Conservation (phyloP, 2,797 vertebrate genomes). For the Caiman crocodilus region DNA sequence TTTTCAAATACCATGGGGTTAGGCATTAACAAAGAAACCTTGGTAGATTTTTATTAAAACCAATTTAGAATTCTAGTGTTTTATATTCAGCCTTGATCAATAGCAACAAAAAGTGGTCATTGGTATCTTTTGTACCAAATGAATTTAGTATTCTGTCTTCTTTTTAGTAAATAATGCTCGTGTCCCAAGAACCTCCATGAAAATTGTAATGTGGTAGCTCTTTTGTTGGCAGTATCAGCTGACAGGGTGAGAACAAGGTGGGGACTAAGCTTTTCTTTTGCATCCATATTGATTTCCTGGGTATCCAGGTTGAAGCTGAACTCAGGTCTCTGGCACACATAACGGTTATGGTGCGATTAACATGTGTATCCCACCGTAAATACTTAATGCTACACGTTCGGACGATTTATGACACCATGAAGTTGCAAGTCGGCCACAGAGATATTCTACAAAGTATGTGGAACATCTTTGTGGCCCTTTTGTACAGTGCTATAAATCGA, state of each 20-base stretch:
- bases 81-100: slow-evolving; percentile 22
- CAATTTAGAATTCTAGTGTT: slow-evolving; percentile 22
- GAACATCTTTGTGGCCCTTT: no score
- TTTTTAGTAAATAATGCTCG: neutral
- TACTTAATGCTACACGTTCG: no score
- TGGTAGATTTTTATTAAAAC: slow-evolving; percentile 5
- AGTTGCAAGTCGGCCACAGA: no score
- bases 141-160: neutral
- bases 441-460: no score
- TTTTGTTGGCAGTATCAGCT: neutral
- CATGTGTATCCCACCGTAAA: no score
- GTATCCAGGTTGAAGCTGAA: neutral
- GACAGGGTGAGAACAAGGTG: neutral
- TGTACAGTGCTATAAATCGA: no score
- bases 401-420: no score
- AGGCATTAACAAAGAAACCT: neutral
- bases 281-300: neutral
- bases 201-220: neutral
- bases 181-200: neutral
- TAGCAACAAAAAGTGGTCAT: neutral
- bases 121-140: neutral
- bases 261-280: neutral
- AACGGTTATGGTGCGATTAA: no score
- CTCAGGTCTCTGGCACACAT: no score
- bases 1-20: neutral